Evolutionary conservation across 1,140 invertebrate species (phyloP).

Genomic region (Ephestia elutella): DNA sequence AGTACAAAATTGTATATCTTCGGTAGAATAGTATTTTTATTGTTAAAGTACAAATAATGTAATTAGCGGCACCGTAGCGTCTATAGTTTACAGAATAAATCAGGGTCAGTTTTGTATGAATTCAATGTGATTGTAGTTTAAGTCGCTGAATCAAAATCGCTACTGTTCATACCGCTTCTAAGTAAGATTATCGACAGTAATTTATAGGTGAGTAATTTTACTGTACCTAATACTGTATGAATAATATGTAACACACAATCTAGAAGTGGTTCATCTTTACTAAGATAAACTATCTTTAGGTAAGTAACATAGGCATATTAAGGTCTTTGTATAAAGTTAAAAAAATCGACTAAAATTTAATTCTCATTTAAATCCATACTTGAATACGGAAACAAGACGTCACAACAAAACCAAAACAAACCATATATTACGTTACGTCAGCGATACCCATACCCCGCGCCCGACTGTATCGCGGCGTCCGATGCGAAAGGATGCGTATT

Average conservation of each 20-base stretch:
- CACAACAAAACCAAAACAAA: slow-evolving; percentile 41
- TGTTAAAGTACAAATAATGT: slow-evolving; percentile 69
- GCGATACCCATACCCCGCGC: slow-evolving; percentile 25
- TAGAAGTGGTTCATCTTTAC: too few species aligned
- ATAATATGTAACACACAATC: too few species aligned
- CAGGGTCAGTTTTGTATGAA: slow-evolving; percentile 74
- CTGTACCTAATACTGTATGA: background rate
- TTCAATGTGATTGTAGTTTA: slow-evolving; percentile 74
- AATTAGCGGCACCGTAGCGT: slow-evolving; percentile 63
- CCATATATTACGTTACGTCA: slow-evolving; percentile 28
- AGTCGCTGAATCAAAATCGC: slow-evolving; percentile 59
- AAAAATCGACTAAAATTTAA: background rate
- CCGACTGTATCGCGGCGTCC: slow-evolving; percentile 26
- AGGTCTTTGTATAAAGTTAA: background rate
- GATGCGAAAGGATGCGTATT: slow-evolving; percentile 45
- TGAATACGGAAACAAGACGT: slow-evolving; percentile 9
- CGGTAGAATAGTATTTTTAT: slow-evolving; percentile 64
- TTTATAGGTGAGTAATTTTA: slow-evolving; percentile 54
- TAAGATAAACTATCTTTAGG: too few species aligned
- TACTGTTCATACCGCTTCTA: slow-evolving; percentile 59
- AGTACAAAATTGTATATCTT: slow-evolving; percentile 71
- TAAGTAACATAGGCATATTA: too few species aligned
- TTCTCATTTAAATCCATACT: background rate
- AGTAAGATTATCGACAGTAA: slow-evolving; percentile 45
- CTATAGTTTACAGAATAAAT: slow-evolving; percentile 68